A percentile compares a stretch with the other conserved stretches of the same genome.
Evolutionary conservation across 1,140 invertebrate species (phyloP).

Genomic region (Sogatella furcifera): DNA sequence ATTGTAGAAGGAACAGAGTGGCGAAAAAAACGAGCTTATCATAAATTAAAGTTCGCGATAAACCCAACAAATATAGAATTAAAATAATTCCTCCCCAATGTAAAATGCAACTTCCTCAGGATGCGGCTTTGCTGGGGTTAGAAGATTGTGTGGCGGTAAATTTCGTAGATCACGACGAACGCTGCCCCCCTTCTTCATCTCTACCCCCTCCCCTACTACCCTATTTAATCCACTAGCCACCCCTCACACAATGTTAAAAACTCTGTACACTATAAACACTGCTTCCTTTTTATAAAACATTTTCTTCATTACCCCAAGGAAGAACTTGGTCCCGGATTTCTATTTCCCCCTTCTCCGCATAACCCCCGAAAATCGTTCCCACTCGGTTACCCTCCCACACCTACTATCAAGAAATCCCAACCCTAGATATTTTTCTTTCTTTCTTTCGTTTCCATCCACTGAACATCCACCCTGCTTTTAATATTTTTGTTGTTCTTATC

Average conservation of each 20-base stretch:
- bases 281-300: slow-evolving; percentile 17
- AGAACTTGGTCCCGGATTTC: background rate
- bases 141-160: slow-evolving; percentile 12
- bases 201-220: background rate
- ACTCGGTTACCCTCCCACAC: background rate
- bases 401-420: background rate
- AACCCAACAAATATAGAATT: slow-evolving; percentile 21
- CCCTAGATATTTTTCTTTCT: background rate
- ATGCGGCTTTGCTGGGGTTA: slow-evolving; percentile 6
- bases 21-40: background rate
- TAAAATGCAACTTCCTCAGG: slow-evolving; percentile 20
- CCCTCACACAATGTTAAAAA: slow-evolving; percentile 9
- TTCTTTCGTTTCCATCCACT: background rate
- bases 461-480: background rate
- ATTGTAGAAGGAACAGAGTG: background rate
- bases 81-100: slow-evolving; percentile 22
- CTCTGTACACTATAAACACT: slow-evolving; percentile 12
- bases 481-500: slow-evolving; percentile 2
- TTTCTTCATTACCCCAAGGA: slow-evolving; percentile 13
- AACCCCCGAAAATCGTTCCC: background rate
- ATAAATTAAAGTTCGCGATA: slow-evolving; percentile 11
- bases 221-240: background rate
- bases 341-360: background rate
- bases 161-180: background rate
- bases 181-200: background rate